These are phyloP conservation scores for Oreotragus oreotragus DNA, from an alignment of 2,113 vertebrate species.

Conservation along the genomic window DNA sequence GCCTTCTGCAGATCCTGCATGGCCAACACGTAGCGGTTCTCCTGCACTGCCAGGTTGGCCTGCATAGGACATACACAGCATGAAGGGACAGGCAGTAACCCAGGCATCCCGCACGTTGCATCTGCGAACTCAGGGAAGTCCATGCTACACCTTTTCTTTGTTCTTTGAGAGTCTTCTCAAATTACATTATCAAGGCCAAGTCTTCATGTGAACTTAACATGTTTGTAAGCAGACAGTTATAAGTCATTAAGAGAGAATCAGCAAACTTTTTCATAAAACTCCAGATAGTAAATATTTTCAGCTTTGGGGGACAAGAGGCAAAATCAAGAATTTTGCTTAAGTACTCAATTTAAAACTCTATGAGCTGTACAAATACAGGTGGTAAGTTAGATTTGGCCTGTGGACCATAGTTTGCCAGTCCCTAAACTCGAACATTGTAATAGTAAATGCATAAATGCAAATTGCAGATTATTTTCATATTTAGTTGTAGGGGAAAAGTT, in stretches of 20 bases:
- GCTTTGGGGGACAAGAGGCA: neutral
- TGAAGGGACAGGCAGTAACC: neutral
- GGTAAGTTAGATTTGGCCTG: neutral
- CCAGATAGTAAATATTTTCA: neutral
- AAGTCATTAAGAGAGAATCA: neutral
- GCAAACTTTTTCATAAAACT: neutral
- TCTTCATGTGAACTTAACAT: neutral
- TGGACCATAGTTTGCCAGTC: neutral
- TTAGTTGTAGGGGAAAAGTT: neutral
- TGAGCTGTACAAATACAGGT: neutral
- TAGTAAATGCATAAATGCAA: neutral
- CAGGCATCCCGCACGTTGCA: rapidly evolving
- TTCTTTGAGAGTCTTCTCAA: neutral
- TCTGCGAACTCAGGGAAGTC: neutral
- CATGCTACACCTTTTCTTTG: neutral
- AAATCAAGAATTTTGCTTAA: neutral
- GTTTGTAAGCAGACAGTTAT: neutral
- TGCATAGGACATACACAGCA: constrained; percentile 52
- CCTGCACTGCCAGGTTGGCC: constrained; percentile 89
- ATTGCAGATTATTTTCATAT: neutral
- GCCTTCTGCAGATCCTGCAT: constrained; percentile 88
- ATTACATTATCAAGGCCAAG: neutral
- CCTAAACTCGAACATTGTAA: neutral
- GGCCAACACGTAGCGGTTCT: constrained; percentile 83
- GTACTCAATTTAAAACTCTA: neutral